phyloP scores from a whole-genome alignment of 2,113 vertebrate genomes.

The Hemiprocne comata region DNA sequence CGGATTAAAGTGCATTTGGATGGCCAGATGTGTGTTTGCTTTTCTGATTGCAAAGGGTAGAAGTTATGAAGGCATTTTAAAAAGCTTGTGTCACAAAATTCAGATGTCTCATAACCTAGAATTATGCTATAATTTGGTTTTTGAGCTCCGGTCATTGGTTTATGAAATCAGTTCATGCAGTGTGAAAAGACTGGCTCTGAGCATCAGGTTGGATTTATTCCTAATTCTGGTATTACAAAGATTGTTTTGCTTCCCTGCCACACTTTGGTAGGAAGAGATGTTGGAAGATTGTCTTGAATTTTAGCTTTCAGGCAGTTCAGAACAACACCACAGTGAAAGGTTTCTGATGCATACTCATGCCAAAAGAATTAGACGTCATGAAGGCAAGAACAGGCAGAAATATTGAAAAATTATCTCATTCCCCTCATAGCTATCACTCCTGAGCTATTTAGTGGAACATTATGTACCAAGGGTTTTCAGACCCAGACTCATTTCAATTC shows the following conservation, averaged over 20 bases:
- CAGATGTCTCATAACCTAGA: not conserved
- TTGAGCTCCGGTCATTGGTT: not conserved
- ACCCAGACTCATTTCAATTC: not conserved
- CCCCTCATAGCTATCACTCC: not conserved
- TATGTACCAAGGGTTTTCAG: not conserved
- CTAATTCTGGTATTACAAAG: not conserved
- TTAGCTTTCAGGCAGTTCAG: not conserved
- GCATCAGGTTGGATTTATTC: not conserved
- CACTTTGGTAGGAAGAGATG: not conserved
- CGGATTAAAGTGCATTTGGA: not conserved
- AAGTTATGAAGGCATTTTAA: not conserved
- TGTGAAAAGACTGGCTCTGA: not conserved
- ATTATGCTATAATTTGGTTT: not conserved
- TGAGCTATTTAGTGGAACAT: not conserved
- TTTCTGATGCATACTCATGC: not conserved
- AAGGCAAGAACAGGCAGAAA: not conserved
- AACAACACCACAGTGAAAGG: not conserved
- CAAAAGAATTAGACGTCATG: not conserved
- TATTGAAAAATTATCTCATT: not conserved
- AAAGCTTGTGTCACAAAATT: not conserved
- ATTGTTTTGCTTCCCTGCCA: not conserved
- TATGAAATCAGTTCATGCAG: not conserved
- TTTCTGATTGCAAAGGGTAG: not conserved
- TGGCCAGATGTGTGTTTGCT: not conserved
- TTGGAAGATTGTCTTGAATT: not conserved